These are phyloP conservation scores for Eulimnadia texana DNA, from an alignment of 1,140 invertebrate genomes.

Conservation along the genomic window DNA sequence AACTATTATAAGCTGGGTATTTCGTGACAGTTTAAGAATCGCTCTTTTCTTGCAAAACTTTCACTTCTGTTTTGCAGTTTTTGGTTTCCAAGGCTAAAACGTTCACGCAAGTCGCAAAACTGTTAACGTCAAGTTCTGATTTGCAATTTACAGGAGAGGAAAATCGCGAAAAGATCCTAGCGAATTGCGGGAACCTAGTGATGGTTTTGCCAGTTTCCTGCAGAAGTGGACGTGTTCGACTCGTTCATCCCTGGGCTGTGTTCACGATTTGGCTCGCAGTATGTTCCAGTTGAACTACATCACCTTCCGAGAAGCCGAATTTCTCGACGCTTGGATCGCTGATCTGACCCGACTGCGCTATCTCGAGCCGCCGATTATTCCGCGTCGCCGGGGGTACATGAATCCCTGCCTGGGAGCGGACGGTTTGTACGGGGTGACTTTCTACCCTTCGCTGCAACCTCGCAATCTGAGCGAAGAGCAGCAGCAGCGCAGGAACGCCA, in stretches of 20 bases:
- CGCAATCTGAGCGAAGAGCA: slow-evolving; percentile 18
- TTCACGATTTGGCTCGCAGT: slow-evolving; percentile 22
- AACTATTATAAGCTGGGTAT: neutral
- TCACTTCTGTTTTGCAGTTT: too few species aligned
- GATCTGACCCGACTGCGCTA: slow-evolving; percentile 24
- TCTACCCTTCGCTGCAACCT: slow-evolving; percentile 22
- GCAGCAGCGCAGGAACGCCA: slow-evolving; percentile 18
- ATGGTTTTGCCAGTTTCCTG: slow-evolving; percentile 21
- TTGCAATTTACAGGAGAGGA: neutral
- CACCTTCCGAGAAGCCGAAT: slow-evolving; percentile 18
- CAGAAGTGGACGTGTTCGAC: slow-evolving; percentile 24
- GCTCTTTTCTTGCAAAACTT: too few species aligned
- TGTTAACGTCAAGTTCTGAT: too few species aligned
- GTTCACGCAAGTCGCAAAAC: too few species aligned
- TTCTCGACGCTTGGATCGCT: slow-evolving; percentile 24
- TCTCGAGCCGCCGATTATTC: slow-evolving; percentile 24
- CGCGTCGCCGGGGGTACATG: slow-evolving; percentile 21
- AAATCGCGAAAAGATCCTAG: slow-evolving; percentile 12
- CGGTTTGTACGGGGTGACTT: slow-evolving; percentile 24
- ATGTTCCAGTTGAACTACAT: slow-evolving; percentile 22
- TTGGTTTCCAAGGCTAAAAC: too few species aligned
- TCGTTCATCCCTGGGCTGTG: slow-evolving; percentile 23
- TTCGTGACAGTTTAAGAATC: too few species aligned
- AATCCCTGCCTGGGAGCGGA: slow-evolving; percentile 26
- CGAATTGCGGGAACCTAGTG: slow-evolving; percentile 9